Conservation (phyloP, 2,113 vertebrate species). For the Lophochroa leadbeateri region DNA sequence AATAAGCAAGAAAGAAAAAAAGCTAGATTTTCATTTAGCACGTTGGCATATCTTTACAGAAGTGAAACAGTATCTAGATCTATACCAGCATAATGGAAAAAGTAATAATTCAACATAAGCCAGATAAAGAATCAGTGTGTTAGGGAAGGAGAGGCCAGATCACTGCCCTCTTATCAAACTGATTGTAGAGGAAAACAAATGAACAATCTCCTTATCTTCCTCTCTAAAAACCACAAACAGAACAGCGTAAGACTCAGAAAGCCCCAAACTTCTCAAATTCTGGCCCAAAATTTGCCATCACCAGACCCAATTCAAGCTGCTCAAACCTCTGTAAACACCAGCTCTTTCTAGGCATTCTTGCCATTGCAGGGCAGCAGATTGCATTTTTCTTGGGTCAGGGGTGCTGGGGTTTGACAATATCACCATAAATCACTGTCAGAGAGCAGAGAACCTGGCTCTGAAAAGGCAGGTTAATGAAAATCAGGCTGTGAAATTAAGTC, state of each 20-base stretch:
- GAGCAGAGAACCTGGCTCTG: conserved; percentile 56
- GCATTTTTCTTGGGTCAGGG: conserved; percentile 41
- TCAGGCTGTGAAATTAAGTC: conserved; percentile 63
- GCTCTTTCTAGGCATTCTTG: background rate
- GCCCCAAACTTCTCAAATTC: background rate
- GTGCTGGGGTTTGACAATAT: conserved; percentile 50
- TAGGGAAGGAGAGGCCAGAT: background rate
- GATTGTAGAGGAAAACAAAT: background rate
- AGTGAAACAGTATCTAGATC: background rate
- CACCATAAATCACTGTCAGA: conserved; percentile 64
- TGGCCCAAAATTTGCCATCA: background rate
- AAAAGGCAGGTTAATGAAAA: conserved; percentile 76
- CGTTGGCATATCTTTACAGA: fast-evolving
- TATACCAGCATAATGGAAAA: background rate
- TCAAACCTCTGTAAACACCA: background rate
- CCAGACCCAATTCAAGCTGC: background rate
- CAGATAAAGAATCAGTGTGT: background rate
- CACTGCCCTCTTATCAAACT: background rate
- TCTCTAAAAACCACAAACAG: background rate
- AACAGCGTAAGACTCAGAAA: background rate
- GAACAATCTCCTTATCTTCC: background rate
- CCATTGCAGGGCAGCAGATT: conserved; percentile 46
- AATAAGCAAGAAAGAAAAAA: background rate
- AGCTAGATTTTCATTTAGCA: background rate
- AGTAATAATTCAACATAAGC: background rate